A percentile compares a stretch with the other conserved stretches of the same genome.
Evolutionary conservation across 2,888 invertebrate genomes (phyloP).

Genomic region (Lingula anatina): DNA sequence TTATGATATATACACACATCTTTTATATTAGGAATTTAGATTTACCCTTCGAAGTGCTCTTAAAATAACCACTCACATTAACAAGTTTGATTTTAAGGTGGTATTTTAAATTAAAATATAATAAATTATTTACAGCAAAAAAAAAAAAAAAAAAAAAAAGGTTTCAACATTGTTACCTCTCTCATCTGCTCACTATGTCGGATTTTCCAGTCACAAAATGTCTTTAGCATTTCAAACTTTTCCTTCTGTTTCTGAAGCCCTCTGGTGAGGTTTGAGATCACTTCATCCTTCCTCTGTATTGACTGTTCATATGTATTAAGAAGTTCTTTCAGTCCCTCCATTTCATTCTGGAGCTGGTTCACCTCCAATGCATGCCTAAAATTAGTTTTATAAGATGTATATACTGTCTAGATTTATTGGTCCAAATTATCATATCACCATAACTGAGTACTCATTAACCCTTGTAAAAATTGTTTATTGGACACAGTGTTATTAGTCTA

Average conservation of each 20-base stretch:
- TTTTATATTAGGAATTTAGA: no score
- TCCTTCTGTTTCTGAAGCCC: conserved; percentile 46
- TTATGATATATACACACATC: no score
- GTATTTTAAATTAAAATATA: background rate
- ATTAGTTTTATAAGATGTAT: background rate
- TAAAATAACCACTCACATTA: background rate
- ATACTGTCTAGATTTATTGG: background rate
- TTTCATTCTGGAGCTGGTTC: conserved; percentile 29
- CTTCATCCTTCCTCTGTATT: conserved; percentile 45
- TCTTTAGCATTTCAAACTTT: conserved; percentile 34
- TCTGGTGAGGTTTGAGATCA: conserved; percentile 44
- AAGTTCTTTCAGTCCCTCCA: conserved; percentile 42
- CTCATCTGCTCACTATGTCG: conserved; percentile 36
- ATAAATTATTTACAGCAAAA: no score
- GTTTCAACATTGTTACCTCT: conserved; percentile 26
- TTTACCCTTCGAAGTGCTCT: no score
- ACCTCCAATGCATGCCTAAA: conserved; percentile 35
- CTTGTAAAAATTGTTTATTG: background rate
- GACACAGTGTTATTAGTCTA: no score
- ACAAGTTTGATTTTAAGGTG: background rate
- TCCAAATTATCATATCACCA: no score
- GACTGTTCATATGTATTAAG: conserved; percentile 46
- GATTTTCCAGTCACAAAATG: conserved; percentile 45
- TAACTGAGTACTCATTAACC: background rate
- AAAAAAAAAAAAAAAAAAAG: background rate